A percentile compares a stretch with the other conserved stretches of the same genome.
Conservation (phyloP, 2,113 vertebrate species). For the Setophaga coronata region DNA sequence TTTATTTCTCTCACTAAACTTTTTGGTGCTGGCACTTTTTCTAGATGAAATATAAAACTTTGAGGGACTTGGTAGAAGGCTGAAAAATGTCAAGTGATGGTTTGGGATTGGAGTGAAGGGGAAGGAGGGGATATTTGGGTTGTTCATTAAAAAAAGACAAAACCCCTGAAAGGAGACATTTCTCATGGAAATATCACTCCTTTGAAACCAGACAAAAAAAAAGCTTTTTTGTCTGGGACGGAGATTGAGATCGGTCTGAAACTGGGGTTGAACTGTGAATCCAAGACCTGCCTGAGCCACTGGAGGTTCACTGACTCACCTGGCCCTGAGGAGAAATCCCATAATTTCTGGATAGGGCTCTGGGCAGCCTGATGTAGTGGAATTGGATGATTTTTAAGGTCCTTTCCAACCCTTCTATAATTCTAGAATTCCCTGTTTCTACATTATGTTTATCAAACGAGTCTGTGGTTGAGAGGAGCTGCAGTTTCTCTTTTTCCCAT, state of each 20-base stretch:
- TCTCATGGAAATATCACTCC: constrained; percentile 1
- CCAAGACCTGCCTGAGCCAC: not conserved
- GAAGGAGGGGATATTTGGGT: not conserved
- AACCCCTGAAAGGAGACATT: constrained; percentile 30
- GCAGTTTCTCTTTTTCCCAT: not conserved
- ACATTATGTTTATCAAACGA: not conserved
- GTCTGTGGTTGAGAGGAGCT: not conserved
- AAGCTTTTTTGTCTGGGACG: not conserved
- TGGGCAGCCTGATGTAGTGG: not conserved
- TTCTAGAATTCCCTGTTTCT: not conserved
- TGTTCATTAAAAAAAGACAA: not conserved
- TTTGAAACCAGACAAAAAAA: not conserved
- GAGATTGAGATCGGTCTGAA: not conserved
- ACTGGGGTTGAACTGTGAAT: not conserved
- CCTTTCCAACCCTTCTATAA: not conserved
- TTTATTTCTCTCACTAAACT: not conserved
- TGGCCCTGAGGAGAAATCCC: not conserved
- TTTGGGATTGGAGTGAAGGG: not conserved
- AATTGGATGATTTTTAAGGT: not conserved
- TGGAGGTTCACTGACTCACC: not conserved
- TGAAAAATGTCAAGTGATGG: not conserved
- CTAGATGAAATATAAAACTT: not conserved
- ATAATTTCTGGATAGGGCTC: not conserved
- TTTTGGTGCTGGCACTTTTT: not conserved
- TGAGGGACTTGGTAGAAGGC: not conserved